phyloP scores from a whole-genome alignment of 2,888 invertebrate species.

The Agonopterix subpropinquella region DNA sequence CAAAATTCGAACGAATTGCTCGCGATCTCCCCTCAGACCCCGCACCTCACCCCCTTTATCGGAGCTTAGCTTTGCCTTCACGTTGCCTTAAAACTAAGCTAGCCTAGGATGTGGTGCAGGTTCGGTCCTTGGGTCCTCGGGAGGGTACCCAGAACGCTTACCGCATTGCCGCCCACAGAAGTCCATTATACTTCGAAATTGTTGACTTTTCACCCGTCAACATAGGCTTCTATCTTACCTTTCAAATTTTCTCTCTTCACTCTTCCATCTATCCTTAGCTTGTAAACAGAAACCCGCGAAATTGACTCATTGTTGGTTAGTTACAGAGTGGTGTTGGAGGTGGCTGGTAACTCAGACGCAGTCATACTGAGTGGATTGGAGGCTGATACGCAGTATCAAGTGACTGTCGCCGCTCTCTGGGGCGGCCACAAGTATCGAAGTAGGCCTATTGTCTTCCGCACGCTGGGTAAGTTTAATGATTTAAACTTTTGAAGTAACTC shows the following conservation, averaged over 20 bases:
- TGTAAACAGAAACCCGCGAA: constrained; percentile 56
- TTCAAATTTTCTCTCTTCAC: constrained; percentile 1
- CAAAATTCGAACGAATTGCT: too few species aligned
- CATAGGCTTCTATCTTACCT: background rate
- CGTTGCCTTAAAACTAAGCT: too few species aligned
- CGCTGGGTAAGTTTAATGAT: constrained; percentile 80
- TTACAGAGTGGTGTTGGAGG: constrained; percentile 95
- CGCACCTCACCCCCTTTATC: too few species aligned
- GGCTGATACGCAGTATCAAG: constrained; percentile 92
- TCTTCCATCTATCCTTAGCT: constrained; percentile 40
- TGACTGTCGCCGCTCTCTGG: constrained; percentile 90
- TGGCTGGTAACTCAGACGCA: constrained; percentile 92
- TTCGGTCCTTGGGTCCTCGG: too few species aligned
- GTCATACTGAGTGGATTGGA: constrained; percentile 87
- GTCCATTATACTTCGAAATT: too few species aligned
- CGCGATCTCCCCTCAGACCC: too few species aligned
- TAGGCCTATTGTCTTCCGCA: constrained; percentile 92
- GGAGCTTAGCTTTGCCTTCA: too few species aligned
- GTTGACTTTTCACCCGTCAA: too few species aligned
- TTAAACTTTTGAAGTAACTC: background rate
- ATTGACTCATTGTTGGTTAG: constrained; percentile 83
- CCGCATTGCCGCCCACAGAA: too few species aligned
- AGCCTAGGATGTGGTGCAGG: too few species aligned
- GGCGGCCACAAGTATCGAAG: constrained; percentile 89
- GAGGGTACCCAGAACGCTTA: too few species aligned